These are phyloP conservation scores for Teleopsis dalmanni DNA, from an alignment of 1,140 invertebrate genomes.

Conservation along the genomic window DNA sequence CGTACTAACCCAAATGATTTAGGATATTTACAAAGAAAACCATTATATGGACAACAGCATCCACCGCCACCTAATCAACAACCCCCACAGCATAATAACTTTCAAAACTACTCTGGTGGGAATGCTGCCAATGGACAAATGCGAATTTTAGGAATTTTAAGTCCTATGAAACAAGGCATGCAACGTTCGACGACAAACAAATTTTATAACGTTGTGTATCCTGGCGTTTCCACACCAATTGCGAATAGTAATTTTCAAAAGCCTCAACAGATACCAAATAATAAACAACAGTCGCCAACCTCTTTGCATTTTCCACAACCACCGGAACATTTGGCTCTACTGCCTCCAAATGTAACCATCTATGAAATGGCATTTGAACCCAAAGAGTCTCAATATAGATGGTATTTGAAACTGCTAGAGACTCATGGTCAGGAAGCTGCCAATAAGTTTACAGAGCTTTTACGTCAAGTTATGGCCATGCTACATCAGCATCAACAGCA, in stretches of 20 bases:
- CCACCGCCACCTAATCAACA: constrained; percentile 16
- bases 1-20: constrained; percentile 35
- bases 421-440: constrained; percentile 40
- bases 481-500: constrained; percentile 26
- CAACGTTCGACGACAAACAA: constrained; percentile 25
- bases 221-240: constrained; percentile 27
- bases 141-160: constrained; percentile 33
- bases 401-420: constrained; percentile 38
- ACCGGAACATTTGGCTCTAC: constrained; percentile 27
- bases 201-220: constrained; percentile 43
- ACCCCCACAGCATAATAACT: constrained; percentile 26
- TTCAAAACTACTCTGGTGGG: constrained; percentile 14
- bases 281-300: constrained; percentile 34
- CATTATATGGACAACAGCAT: constrained; percentile 27
- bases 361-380: constrained; percentile 42
- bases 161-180: constrained; percentile 31
- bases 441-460: constrained; percentile 40
- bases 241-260: constrained; percentile 24
- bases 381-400: constrained; percentile 42
- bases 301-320: constrained; percentile 30
- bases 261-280: constrained; percentile 25
- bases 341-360: constrained; percentile 42
- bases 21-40: constrained; percentile 35
- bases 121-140: constrained; percentile 12
- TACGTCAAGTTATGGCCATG: constrained; percentile 33